Conservation (phyloP, 2,888 invertebrate genomes). For the Cephus rjabovi region DNA sequence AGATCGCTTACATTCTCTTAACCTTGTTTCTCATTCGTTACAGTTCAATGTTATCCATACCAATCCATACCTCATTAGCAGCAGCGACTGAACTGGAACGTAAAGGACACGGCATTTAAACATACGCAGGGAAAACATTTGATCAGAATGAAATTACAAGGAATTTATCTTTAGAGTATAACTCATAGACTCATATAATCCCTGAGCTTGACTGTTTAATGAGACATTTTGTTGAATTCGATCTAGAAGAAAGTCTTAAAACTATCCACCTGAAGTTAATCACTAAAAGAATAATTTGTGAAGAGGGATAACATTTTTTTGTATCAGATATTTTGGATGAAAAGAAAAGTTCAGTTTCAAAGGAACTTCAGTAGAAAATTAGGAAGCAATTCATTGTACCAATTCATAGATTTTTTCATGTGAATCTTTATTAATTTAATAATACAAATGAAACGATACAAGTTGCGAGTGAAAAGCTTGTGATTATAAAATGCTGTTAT, state of each 20-base stretch:
- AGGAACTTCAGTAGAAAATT: background rate
- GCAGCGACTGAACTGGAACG: slow-evolving; percentile 30
- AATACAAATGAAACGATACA: background rate
- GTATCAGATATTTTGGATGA: too few relatives aligned
- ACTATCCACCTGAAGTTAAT: background rate
- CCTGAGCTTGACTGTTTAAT: background rate
- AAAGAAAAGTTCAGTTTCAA: background rate
- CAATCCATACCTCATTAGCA: slow-evolving; percentile 41
- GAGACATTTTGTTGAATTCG: background rate
- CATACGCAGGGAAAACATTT: slow-evolving; percentile 38
- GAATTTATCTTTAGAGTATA: background rate
- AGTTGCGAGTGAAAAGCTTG: background rate
- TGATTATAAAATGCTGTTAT: background rate
- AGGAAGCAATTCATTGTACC: background rate
- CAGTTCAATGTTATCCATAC: slow-evolving; percentile 26
- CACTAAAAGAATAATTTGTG: background rate
- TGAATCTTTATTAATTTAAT: background rate
- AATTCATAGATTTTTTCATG: background rate
- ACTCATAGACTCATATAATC: background rate
- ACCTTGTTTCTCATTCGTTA: background rate
- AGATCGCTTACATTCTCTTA: background rate
- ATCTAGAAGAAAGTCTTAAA: background rate
- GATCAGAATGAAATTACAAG: background rate
- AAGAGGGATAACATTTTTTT: background rate
- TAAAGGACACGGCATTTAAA: slow-evolving; percentile 35